Evolutionary conservation across 2,113 vertebrate genomes (phyloP).

Genomic region (Thunnus thynnus): DNA sequence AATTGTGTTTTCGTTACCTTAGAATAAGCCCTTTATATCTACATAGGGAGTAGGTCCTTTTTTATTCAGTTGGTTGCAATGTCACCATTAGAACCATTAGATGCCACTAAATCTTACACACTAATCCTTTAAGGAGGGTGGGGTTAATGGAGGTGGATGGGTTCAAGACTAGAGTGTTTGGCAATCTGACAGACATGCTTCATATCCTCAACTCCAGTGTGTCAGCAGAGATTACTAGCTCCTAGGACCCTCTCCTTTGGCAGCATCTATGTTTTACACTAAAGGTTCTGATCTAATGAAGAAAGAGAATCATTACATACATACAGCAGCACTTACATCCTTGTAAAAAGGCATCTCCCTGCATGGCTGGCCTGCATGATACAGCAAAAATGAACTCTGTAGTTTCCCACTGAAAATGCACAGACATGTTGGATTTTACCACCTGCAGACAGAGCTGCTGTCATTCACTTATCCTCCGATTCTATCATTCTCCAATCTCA

Average conservation of each 20-base stretch:
- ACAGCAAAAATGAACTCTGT: not conserved
- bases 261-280: not conserved
- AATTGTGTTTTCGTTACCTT: no score
- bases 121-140: not conserved
- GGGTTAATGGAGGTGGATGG: not conserved
- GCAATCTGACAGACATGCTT: conserved; percentile 38
- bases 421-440: conserved; percentile 16
- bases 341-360: conserved; percentile 13
- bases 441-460: not conserved
- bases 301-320: not conserved
- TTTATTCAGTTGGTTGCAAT: no score
- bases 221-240: conserved; percentile 27
- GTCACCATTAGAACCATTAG: no score
- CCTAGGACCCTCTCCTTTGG: not conserved
- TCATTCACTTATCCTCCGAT: conserved; percentile 12
- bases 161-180: conserved; percentile 6
- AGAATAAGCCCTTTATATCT: no score
- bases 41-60: no score
- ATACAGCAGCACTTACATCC: not conserved
- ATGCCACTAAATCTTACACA: no score
- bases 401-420: conserved; percentile 1
- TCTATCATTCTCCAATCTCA: conserved; percentile 16
- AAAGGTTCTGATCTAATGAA: conserved; percentile 16
- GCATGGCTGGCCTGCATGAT: not conserved
- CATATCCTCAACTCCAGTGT: conserved; percentile 20